Percentiles rank a stretch among this genome's conserved stretches.
These are phyloP conservation scores for Passer domesticus DNA, from an alignment of 2,113 vertebrate species.

Conservation along the genomic window DNA sequence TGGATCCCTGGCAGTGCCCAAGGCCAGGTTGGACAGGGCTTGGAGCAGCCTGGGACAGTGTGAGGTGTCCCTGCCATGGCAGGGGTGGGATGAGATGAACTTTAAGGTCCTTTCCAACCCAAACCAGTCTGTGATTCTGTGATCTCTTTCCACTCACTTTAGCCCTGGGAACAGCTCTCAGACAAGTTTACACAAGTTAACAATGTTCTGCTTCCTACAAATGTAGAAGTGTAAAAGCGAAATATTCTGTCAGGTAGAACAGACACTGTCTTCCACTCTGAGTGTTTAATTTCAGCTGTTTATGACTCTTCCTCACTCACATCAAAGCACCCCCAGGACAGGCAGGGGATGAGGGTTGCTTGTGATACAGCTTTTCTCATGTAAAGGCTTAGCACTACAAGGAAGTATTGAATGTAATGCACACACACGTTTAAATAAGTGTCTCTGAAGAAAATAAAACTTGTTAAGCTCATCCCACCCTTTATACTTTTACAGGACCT, in stretches of 20 bases:
- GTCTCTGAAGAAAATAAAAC: background rate
- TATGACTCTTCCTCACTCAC: background rate
- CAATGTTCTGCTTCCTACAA: background rate
- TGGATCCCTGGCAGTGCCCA: background rate
- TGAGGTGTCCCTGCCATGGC: background rate
- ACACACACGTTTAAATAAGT: background rate
- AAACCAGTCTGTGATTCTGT: background rate
- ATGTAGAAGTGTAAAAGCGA: background rate
- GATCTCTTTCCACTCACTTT: background rate
- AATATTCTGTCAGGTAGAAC: background rate
- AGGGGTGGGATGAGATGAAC: accelerated
- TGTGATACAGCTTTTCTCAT: background rate
- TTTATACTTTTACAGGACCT: background rate
- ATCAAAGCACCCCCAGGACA: background rate
- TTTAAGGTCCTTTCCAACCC: background rate
- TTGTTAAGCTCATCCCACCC: background rate
- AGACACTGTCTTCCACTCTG: background rate
- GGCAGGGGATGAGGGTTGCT: background rate
- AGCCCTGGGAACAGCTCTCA: slow-evolving; percentile 12
- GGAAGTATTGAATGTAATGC: background rate
- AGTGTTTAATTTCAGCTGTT: background rate
- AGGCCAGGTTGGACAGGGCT: accelerated
- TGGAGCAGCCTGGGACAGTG: background rate
- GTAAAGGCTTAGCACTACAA: background rate
- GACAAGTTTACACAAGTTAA: background rate